Evolutionary conservation across 1,140 invertebrate species (phyloP).

Genomic region (Tribolium castaneum): DNA sequence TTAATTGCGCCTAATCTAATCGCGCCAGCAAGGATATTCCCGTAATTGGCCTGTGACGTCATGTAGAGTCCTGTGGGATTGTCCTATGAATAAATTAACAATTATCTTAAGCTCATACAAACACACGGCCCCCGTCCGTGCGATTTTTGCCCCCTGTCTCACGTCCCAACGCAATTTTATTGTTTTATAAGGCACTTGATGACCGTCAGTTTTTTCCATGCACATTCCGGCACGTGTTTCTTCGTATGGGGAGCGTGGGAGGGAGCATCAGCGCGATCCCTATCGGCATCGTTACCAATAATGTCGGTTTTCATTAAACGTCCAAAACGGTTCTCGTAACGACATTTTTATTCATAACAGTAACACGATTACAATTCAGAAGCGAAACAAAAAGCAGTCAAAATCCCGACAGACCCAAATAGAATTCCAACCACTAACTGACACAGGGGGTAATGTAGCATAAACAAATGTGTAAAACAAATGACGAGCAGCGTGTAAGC

Average conservation of each 20-base stretch:
- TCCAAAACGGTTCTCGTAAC: slow-evolving; percentile 1
- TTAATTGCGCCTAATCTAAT: slow-evolving; percentile 56
- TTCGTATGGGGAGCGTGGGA: neutral
- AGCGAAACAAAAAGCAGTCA: slow-evolving; percentile 31
- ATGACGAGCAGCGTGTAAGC: slow-evolving; percentile 53
- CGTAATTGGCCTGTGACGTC: slow-evolving; percentile 55
- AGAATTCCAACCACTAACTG: slow-evolving; percentile 49
- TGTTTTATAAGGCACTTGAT: slow-evolving; percentile 26
- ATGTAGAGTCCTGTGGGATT: slow-evolving; percentile 52
- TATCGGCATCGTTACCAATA: slow-evolving; percentile 16
- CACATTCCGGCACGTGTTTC: neutral
- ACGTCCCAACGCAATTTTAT: neutral
- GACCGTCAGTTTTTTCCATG: neutral
- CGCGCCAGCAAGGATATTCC: slow-evolving; percentile 53
- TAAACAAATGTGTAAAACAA: slow-evolving; percentile 56
- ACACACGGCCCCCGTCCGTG: slow-evolving; percentile 32
- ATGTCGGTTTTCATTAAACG: slow-evolving; percentile 31
- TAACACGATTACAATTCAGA: slow-evolving; percentile 36
- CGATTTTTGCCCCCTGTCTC: neutral
- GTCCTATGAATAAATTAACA: slow-evolving; percentile 57
- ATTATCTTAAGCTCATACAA: slow-evolving; percentile 56
- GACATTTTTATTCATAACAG: slow-evolving; percentile 41
- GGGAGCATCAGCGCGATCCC: neutral
- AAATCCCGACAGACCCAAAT: slow-evolving; percentile 38
- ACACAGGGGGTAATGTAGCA: slow-evolving; percentile 53